Percentiles rank a stretch among this genome's conserved stretches.
phyloP scores from a whole-genome alignment of 2,797 vertebrate species.

The Tragopan temminckii region DNA sequence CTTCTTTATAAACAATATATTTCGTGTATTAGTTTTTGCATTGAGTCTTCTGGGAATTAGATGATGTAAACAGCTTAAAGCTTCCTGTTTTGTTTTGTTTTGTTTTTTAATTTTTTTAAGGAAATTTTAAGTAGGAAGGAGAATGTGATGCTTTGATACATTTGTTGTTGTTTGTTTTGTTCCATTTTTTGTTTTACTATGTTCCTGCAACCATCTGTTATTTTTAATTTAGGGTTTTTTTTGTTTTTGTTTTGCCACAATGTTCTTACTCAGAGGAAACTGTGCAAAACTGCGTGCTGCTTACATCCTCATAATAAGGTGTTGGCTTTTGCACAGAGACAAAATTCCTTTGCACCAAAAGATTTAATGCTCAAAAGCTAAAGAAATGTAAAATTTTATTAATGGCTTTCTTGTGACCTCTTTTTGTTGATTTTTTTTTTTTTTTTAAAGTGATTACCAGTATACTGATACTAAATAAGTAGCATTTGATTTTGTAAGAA shows the following conservation, averaged over 20 bases:
- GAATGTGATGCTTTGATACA: not conserved
- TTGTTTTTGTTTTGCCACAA: not conserved
- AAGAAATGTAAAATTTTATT: not conserved
- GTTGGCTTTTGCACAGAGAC: not conserved
- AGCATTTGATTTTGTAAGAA: not conserved
- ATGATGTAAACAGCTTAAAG: not conserved
- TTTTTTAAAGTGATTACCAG: not conserved
- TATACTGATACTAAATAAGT: slow-evolving; percentile 17
- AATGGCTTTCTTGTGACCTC: not conserved
- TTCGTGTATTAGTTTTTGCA: not conserved
- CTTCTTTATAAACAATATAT: not conserved
- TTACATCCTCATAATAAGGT: not conserved
- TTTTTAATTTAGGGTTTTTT: not conserved
- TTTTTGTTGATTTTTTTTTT: not conserved
- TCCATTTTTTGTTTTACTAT: not conserved
- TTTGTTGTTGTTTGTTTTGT: not conserved
- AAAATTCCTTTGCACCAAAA: not conserved
- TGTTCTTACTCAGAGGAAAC: slow-evolving; percentile 2
- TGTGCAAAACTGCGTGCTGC: not conserved
- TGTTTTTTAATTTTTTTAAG: not conserved
- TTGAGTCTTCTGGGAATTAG: not conserved
- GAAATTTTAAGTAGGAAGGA: not conserved
- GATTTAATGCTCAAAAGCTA: not conserved
- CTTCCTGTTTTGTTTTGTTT: not conserved
- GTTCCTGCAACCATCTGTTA: slow-evolving; percentile 16